phyloP scores from a whole-genome alignment of 2,797 vertebrate genomes.

The Scarus forsteni region DNA sequence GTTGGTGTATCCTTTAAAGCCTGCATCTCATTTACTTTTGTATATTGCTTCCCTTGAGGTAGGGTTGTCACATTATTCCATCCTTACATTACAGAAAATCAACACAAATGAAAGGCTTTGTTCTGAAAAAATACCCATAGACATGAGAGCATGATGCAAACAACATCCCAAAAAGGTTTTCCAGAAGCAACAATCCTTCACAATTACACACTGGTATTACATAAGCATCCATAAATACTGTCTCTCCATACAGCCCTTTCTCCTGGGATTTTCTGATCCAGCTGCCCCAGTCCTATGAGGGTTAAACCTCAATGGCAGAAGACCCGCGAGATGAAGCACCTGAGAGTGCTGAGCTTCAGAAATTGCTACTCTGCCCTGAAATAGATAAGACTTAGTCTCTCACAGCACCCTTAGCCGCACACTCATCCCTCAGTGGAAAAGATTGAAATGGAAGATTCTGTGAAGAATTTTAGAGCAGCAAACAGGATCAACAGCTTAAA shows the following conservation, averaged over 20 bases:
- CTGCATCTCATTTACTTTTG: no score
- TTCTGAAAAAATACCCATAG: no score
- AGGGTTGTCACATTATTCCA: no score
- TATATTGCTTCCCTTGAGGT: no score
- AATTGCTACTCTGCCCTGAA: slow-evolving; percentile 34
- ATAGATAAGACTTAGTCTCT: slow-evolving; percentile 51
- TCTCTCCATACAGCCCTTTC: neutral
- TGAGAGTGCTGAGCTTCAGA: slow-evolving; percentile 45
- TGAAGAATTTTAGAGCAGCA: slow-evolving; percentile 64
- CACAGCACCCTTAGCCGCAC: slow-evolving; percentile 19
- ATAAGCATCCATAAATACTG: neutral
- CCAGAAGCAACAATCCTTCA: slow-evolving; percentile 9
- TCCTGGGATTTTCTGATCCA: slow-evolving; percentile 25
- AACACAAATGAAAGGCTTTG: no score
- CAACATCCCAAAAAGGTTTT: neutral
- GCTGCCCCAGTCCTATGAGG: slow-evolving; percentile 23
- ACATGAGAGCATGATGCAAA: neutral
- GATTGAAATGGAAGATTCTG: slow-evolving; percentile 61
- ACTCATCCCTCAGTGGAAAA: slow-evolving; percentile 52
- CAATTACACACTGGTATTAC: neutral
- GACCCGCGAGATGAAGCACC: slow-evolving; percentile 47
- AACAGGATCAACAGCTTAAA: slow-evolving; percentile 74
- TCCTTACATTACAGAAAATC: no score
- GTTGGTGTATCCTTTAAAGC: no score
- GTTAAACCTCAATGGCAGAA: slow-evolving; percentile 35